Base-by-base conservation (phyloP, 2,113 vertebrate genomes). In the Hippocampus mohnikei region DNA sequence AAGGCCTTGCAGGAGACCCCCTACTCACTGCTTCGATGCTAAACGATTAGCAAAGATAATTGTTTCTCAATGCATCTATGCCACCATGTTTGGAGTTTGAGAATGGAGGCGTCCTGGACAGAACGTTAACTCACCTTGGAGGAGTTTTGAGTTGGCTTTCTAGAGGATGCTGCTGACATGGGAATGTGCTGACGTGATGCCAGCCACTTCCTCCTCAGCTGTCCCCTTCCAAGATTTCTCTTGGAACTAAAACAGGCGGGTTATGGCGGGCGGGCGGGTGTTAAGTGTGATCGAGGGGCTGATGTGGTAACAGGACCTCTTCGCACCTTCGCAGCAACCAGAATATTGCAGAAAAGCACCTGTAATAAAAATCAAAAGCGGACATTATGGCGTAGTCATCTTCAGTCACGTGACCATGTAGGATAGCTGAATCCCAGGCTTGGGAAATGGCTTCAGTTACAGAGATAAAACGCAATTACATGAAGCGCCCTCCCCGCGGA, bases 391-490 rank as follows among this genome's bases (percentile, higher is more conserved):
- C 8, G 15, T 18, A 1, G 33, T 33, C 27, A 8, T 33, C 27
- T 33, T 16, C 18, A 29, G 27, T 18, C 27, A 29, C 9, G 21
- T 10, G 52, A n/a, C 23, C 13, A 33, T 4, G 27, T n/a, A 58
- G 23, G 27, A 63, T 13, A 25, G 62, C 74, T 69, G 84, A 83
- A 81, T 79, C 76, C 76, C 71, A 55, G 44, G 72, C 74, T 74
- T 71, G 81, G 83, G 86, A 86, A 88, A 82, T 81, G 79, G 84
- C 82, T 84, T 88, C 87, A 88, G 84, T 89, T 91, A 89, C 88
- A 83, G 85, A 70, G 79, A 86, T 87, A 79, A 88, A 85, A 85
- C 85, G 82, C 83, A 91, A 91, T 89, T 88, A 91, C 87, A 91
- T 84, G 77, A 87, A 88, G 81, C 71, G 72, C 77, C 76, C 84